Conservation (phyloP, 2,888 invertebrate genomes). For the Oligia latruncula region DNA sequence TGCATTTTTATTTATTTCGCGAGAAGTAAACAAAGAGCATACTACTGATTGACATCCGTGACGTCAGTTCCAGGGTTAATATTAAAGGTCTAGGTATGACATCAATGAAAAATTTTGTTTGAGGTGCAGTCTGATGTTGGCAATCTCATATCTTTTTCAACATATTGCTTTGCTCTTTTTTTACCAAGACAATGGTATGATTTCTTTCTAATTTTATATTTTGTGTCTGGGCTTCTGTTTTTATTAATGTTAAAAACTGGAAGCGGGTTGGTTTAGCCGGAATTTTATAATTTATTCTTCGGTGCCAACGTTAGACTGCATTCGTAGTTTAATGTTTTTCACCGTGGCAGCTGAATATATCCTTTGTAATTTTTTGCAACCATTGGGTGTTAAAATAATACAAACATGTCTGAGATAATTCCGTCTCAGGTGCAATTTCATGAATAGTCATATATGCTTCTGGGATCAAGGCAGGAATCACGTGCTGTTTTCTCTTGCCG, state of each 20-base stretch:
- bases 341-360: background rate
- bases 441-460: background rate
- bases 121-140: too few species aligned
- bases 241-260: background rate
- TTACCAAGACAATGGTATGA: background rate
- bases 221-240: background rate
- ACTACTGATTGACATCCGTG: too few species aligned
- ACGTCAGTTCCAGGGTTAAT: too few species aligned
- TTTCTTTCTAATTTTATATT: background rate
- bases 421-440: background rate
- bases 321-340: background rate
- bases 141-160: too few species aligned
- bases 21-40: too few species aligned
- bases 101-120: too few species aligned
- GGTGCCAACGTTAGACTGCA: background rate
- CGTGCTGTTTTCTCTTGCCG: too few species aligned
- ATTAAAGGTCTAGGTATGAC: too few species aligned
- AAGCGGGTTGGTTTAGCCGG: background rate
- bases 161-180: background rate
- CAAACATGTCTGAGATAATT: background rate
- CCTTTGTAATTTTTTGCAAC: background rate
- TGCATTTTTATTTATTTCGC: too few species aligned
- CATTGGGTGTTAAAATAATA: background rate
- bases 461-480: too few species aligned
- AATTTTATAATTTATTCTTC: slow-evolving; percentile 3